Conservation (phyloP, 2,888 invertebrate genomes). For the Cephonodes hylas region DNA sequence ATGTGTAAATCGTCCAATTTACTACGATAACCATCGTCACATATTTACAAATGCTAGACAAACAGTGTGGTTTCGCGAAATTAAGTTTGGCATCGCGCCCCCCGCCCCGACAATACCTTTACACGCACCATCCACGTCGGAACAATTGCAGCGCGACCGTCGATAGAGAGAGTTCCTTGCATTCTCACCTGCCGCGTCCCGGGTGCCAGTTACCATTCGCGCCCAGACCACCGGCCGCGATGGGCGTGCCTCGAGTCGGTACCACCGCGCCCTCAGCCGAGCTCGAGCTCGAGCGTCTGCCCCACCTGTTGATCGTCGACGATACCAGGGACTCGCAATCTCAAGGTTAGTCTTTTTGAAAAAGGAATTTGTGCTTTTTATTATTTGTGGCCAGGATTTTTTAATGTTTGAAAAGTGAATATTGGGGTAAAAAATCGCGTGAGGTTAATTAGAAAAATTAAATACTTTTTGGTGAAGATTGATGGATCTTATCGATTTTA, state of each 20-base stretch:
- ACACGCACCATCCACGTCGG: not conserved
- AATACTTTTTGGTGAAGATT: no score
- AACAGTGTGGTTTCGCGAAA: not conserved
- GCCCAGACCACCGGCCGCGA: conserved; percentile 72
- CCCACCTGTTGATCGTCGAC: conserved; percentile 78
- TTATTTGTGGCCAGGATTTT: not conserved
- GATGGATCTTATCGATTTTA: no score
- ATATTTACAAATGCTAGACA: not conserved
- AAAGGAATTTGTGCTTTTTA: no score
- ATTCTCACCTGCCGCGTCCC: conserved; percentile 19
- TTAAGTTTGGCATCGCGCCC: not conserved
- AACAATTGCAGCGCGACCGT: conserved; percentile 14
- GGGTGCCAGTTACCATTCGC: conserved; percentile 58
- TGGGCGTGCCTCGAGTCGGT: conserved; percentile 68
- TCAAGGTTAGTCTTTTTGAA: conserved; percentile 64
- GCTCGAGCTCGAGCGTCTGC: conserved; percentile 55
- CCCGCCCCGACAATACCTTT: not conserved
- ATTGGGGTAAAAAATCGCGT: not conserved
- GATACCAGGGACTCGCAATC: conserved; percentile 65
- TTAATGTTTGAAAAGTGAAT: not conserved
- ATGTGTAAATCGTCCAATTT: no score
- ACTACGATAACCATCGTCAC: no score
- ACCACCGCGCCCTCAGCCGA: conserved; percentile 59
- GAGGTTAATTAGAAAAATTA: no score
- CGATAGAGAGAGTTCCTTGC: conserved; percentile 13